Conservation (phyloP, 37 sponge, comb jelly and placozoan genomes). For the Halisarca cf. caerulea region DNA sequence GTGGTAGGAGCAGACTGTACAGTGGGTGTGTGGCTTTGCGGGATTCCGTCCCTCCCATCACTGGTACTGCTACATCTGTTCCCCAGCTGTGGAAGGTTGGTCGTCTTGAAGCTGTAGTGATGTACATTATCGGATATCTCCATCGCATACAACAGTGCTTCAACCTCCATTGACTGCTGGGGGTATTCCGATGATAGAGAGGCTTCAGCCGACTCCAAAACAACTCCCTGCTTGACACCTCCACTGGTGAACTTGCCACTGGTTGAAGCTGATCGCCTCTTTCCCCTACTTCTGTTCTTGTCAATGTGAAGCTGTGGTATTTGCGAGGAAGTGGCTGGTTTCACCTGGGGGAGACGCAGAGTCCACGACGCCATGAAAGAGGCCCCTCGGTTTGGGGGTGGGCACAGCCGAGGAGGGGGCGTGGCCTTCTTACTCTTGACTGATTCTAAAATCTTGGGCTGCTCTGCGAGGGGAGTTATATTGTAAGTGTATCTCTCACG, state of each 20-base stretch:
- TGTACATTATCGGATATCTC: conserved; percentile 14
- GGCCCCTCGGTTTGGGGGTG: conserved; percentile 60
- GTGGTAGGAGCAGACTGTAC: too few species aligned
- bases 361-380: conserved; percentile 29
- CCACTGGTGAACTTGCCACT: not conserved
- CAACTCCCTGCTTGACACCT: not conserved
- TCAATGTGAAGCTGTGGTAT: conserved; percentile 1
- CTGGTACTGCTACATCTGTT: not conserved
- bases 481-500: conserved; percentile 77
- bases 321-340: not conserved
- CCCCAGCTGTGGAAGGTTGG: not conserved
- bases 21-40: too few species aligned
- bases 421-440: not conserved
- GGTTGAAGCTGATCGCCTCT: not conserved
- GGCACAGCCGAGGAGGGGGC: conserved; percentile 23
- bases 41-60: too few species aligned
- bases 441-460: not conserved
- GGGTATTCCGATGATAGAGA: conserved; percentile 8
- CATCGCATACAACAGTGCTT: conserved; percentile 10
- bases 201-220: not conserved
- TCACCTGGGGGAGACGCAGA: not conserved
- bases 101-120: not conserved
- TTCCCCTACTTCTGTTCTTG: not conserved
- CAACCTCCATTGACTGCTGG: not conserved
- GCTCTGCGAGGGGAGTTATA: conserved; percentile 23